Percentiles rank a stretch among this genome's conserved stretches.
Evolutionary conservation across 2,113 vertebrate species (phyloP).

Genomic region (Benthochromis sp.): DNA sequence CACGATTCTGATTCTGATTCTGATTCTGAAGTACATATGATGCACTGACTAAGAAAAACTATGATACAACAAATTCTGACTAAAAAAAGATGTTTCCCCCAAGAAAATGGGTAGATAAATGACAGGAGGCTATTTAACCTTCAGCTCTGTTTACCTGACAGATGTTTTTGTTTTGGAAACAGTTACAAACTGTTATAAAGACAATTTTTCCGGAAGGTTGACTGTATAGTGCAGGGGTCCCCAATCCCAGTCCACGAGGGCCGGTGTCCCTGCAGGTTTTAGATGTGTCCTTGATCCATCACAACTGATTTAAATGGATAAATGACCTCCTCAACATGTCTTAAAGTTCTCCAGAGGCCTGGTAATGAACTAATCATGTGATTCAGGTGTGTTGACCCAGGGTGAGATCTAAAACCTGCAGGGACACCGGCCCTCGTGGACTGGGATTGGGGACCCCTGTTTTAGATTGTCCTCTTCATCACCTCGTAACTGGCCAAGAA

Average conservation of each 20-base stretch:
- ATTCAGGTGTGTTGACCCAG: background rate
- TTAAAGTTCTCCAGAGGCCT: background rate
- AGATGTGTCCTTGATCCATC: background rate
- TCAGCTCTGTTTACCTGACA: background rate
- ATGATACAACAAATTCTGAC: background rate
- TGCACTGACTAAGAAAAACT: background rate
- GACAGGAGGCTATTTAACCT: background rate
- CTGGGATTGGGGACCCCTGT: background rate
- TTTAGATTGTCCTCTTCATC: too few relatives aligned
- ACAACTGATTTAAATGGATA: background rate
- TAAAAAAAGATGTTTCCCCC: background rate
- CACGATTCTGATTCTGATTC: too few relatives aligned
- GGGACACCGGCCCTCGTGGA: background rate
- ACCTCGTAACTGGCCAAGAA: too few relatives aligned
- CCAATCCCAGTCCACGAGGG: background rate
- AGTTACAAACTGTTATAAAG: background rate
- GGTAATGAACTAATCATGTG: background rate
- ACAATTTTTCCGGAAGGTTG: background rate
- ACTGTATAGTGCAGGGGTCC: background rate
- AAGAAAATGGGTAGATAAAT: background rate
- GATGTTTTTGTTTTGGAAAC: background rate
- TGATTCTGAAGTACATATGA: background rate
- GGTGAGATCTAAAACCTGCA: background rate
- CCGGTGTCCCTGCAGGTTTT: background rate
- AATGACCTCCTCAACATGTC: background rate